Base-by-base conservation (phyloP, 2,888 invertebrate genomes). In the Dicyrtomina minuta region DNA sequence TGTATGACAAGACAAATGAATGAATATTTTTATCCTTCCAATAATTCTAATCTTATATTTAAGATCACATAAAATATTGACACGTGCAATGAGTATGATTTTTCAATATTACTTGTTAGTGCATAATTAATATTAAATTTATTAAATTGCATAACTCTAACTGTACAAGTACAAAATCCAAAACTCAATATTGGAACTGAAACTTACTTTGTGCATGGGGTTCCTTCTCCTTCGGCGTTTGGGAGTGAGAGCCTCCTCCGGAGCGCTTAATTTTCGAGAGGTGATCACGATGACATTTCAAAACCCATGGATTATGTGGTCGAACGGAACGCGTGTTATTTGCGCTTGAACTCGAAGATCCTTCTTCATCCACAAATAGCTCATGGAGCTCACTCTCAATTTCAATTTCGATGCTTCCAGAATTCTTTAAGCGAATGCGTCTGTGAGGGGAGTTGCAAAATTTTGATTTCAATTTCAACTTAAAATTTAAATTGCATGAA, bases 231-330 rank as follows among this genome's bases (percentile, higher is more conserved):
- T 76, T 75, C 8, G 66, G 72, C 15, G 67, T 75, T 12, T 68
- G 72, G 13, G 67, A 46, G 41, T 68, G 70, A 26, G 76, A 59
- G 41, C 46, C 17, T 61, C 70, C 20, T 61, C 70, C 69, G 12
- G 70, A 67, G 24, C 74, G 67, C 24, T 74, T 67, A 22, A 78
- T 79, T 77, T 83, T 82, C 43, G 81, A 80, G 68, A 84, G 73
- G 58, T 82, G 82, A 65, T 83, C 81, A 70, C 83, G 82, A 78
- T 85, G 85, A 78, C 85, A 85, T 71, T 83, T 83, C 39, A 84
- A 79, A 65, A 84, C 84, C 86, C 86, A 86, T 6, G 85, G 85
- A 77, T 85, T 86, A 62, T 83, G 81, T 27, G 80, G 71, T 64
- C 72, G 43, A 46, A 59, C 55, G 41, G 71, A 49, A 55, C 46